These are phyloP conservation scores for Amaurobius ferox DNA, from an alignment of 2,888 invertebrate species.

Conservation along the genomic window DNA sequence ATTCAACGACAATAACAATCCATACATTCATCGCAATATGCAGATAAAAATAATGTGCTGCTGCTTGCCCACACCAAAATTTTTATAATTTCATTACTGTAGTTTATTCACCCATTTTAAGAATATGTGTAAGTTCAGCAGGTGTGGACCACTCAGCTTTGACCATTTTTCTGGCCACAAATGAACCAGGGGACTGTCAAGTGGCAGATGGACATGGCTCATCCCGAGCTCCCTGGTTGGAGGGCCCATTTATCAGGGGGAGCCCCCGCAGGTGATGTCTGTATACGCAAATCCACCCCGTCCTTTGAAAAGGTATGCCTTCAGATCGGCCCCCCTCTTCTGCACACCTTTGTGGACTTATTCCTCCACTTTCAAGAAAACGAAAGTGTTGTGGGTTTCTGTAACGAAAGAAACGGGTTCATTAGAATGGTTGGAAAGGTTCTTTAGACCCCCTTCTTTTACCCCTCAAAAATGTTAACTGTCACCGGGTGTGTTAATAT, in stretches of 20 bases:
- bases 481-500: not conserved
- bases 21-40: too few species aligned
- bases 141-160: not conserved
- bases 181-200: conserved; percentile 27
- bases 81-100: not conserved
- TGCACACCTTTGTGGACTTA: not conserved
- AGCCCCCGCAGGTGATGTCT: conserved; percentile 67
- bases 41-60: too few species aligned
- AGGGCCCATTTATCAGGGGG: conserved; percentile 38
- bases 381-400: conserved; percentile 6
- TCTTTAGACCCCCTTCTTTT: not conserved
- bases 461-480: not conserved
- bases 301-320: not conserved
- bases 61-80: not conserved
- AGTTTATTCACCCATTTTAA: not conserved
- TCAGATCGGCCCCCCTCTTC: not conserved
- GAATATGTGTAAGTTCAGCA: not conserved
- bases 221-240: conserved; percentile 9
- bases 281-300: conserved; percentile 9
- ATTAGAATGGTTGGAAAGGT: conserved; percentile 2
- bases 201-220: conserved; percentile 62
- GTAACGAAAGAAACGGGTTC: conserved; percentile 10
- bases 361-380: not conserved
- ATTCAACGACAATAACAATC: too few species aligned
- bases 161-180: not conserved